Percentiles rank a stretch among this genome's conserved stretches.
Evolutionary conservation across 2,113 vertebrate genomes (phyloP).

Genomic region (Manacus vitellinus): DNA sequence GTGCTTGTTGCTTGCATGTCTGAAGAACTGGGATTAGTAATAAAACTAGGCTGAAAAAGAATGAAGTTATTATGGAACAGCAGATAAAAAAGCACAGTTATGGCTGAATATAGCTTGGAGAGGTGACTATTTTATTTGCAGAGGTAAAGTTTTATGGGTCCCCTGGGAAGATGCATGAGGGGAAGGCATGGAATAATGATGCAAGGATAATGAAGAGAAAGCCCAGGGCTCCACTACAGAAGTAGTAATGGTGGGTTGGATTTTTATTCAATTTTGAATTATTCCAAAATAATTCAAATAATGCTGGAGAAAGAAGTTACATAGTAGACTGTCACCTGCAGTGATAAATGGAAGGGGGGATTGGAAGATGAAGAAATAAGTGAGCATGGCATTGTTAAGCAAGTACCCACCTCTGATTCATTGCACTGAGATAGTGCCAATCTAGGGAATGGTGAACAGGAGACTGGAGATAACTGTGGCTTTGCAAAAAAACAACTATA

Average conservation of each 20-base stretch:
- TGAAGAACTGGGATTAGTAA: not conserved
- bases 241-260: not conserved
- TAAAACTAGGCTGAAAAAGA: not conserved
- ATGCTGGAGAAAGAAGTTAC: not conserved
- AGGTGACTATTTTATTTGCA: not conserved
- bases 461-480: not conserved
- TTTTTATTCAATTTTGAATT: conserved; percentile 34
- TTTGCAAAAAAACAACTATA: not conserved
- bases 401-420: not conserved
- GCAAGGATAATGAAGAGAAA: not conserved
- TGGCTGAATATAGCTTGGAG: not conserved
- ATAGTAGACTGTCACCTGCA: not conserved
- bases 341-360: not conserved
- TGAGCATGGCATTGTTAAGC: not conserved
- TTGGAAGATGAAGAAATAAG: not conserved
- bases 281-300: not conserved
- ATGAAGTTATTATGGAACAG: not conserved
- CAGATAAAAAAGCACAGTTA: not conserved
- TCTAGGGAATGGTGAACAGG: not conserved
- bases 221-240: not conserved
- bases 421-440: not conserved
- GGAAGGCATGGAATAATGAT: not conserved
- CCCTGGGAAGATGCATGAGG: not conserved
- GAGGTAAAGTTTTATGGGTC: not conserved
- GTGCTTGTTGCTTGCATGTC: not conserved